Percentiles rank a stretch among this genome's conserved stretches.
phyloP scores from a whole-genome alignment of 2,797 vertebrate genomes.

The Synanceia verrucosa region DNA sequence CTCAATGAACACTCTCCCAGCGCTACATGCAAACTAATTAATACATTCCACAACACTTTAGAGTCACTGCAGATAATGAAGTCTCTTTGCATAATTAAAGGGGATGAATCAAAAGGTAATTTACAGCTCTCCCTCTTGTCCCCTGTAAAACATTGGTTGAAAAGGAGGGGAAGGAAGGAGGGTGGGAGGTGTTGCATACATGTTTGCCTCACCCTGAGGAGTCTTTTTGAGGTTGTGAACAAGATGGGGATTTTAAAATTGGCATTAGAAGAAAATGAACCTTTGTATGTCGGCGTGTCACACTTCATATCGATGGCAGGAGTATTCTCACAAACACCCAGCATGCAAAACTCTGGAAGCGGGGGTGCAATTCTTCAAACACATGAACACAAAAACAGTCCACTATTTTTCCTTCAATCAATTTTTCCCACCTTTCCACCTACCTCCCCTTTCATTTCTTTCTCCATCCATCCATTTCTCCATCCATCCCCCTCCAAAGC shows the following conservation, averaged over 20 bases:
- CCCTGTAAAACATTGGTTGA: slow-evolving; percentile 45
- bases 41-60: slow-evolving; percentile 68
- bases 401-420: slow-evolving; percentile 54
- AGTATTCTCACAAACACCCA: not conserved
- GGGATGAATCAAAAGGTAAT: slow-evolving; percentile 79
- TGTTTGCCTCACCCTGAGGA: slow-evolving; percentile 55
- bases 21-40: slow-evolving; percentile 62
- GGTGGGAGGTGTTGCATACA: slow-evolving; percentile 38
- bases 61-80: slow-evolving; percentile 72
- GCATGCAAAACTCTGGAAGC: not conserved
- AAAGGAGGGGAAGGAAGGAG: slow-evolving; percentile 21
- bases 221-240: slow-evolving; percentile 48
- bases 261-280: slow-evolving; percentile 61
- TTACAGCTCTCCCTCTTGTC: slow-evolving; percentile 70
- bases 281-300: slow-evolving; percentile 46
- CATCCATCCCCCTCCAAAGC: slow-evolving; percentile 65
- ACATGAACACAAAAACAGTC: slow-evolving; percentile 43
- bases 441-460: slow-evolving; percentile 55
- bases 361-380: slow-evolving; percentile 34
- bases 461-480: slow-evolving; percentile 59
- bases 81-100: slow-evolving; percentile 81
- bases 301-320: slow-evolving; percentile 42
- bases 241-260: slow-evolving; percentile 59
- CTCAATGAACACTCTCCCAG: slow-evolving; percentile 55
- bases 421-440: slow-evolving; percentile 52